Evolutionary conservation across 2,797 vertebrate species (phyloP), one percentile per base, ranked within the genome.

Genomic region (Cyprinella venusta): DNA sequence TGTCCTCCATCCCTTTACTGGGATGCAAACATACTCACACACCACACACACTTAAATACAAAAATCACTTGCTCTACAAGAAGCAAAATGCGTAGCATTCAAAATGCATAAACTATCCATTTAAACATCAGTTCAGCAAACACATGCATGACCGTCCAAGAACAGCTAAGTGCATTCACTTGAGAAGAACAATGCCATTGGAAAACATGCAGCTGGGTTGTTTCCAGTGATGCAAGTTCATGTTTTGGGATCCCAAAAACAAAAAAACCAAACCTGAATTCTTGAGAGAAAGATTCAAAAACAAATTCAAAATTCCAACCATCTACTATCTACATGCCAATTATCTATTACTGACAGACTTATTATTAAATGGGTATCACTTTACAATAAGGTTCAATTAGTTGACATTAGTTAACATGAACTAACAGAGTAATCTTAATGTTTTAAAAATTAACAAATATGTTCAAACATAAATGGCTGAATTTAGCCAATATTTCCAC

Each of bases 1-100:
- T 93, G 92, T 93, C 92, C 91, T 68, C 83, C 90, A 91, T 90
- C 89, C 85, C 87, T 79, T 86, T 61, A 45, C 74, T 61, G 70
- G 50, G 42, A 81, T 67, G 76, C 16, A 64, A 68, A 80, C 59
- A 75, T 30, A 80, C 87, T 77, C 88, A 87, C 54, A 87, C 72
- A 88, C 54, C 86, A 88, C 79, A 83, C 59, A 80, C 74, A 77
- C 74, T 68, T 80, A 79, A 79, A 86, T 65, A 65, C 30, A 1
- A 74, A 67, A 85, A 65, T 72, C 67, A 86, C 71, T 63, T 65
- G 81, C 64, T 86, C 52, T 78, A 78, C 48, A 77, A 76, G 65
- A 70, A 63, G 74, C 65, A 42, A 40, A 52, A 68, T 61, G 26
- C 1, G 64, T 48, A n/a, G 75, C 64, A 80, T 86, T 80, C 33